These are phyloP conservation scores for Babylonia areolata DNA, from an alignment of 1,140 invertebrate genomes.

Conservation along the genomic window DNA sequence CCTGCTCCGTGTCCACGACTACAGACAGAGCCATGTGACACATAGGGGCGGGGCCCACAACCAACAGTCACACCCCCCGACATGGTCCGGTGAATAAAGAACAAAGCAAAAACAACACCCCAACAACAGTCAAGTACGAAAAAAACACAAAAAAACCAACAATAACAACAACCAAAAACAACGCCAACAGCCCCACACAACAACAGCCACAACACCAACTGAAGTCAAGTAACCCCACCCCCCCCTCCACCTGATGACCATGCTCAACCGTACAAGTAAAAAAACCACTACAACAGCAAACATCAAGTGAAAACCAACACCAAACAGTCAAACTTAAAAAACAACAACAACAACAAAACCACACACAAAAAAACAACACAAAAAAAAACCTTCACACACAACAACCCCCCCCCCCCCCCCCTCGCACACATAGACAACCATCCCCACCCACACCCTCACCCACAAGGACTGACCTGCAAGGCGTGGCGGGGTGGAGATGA, in stretches of 20 bases:
- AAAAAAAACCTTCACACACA: not conserved
- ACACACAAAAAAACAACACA: not conserved
- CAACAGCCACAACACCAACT: not conserved
- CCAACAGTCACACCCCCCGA: too few relatives aligned
- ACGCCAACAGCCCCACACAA: too few relatives aligned
- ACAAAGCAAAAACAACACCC: not conserved
- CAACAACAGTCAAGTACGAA: not conserved
- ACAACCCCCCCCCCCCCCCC: too few relatives aligned
- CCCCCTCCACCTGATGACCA: too few relatives aligned
- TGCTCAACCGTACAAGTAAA: too few relatives aligned
- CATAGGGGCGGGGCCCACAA: not conserved
- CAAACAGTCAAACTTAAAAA: not conserved
- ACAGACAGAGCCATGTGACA: not conserved
- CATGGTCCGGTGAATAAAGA: too few relatives aligned
- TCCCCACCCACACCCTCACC: too few relatives aligned
- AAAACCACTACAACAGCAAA: not conserved
- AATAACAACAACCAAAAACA: too few relatives aligned
- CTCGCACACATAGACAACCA: too few relatives aligned
- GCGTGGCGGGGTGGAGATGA: conserved; percentile 25
- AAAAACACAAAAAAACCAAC: not conserved
- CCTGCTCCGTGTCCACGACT: not conserved
- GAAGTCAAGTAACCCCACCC: too few relatives aligned
- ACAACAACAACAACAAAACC: not conserved
- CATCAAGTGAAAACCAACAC: not conserved
- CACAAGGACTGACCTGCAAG: conserved; percentile 29